phyloP scores from a whole-genome alignment of 2,888 invertebrate species.

The Hirudinaria manillensis region DNA sequence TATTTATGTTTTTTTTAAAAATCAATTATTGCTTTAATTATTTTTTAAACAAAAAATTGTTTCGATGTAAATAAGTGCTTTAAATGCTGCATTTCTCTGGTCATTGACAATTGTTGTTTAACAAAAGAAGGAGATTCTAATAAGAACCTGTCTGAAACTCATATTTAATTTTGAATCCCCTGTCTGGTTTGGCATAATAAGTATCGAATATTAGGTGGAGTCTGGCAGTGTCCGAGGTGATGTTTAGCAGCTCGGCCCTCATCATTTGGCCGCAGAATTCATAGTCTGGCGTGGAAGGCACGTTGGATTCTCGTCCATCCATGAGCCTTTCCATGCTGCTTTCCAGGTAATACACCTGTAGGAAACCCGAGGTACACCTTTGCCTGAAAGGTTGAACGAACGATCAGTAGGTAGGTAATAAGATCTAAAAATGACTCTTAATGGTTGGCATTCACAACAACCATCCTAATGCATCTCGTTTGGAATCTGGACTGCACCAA shows the following conservation, averaged over 20 bases:
- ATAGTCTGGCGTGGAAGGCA: conserved; percentile 40
- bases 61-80: too few species aligned
- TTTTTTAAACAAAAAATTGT: too few species aligned
- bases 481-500: too few species aligned
- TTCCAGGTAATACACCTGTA: conserved; percentile 21
- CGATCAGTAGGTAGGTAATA: not conserved
- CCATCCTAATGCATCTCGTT: too few species aligned
- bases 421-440: not conserved
- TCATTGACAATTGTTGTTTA: not conserved
- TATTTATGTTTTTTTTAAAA: not conserved
- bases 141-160: conserved; percentile 71
- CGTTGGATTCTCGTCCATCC: not conserved
- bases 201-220: conserved; percentile 88
- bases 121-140: not conserved
- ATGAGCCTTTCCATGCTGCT: conserved; percentile 1
- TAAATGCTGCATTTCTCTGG: not conserved
- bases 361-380: conserved; percentile 21
- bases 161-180: conserved; percentile 83
- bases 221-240: conserved; percentile 80
- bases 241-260: conserved; percentile 43
- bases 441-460: too few species aligned
- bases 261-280: conserved; percentile 71
- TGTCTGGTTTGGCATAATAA: conserved; percentile 57
- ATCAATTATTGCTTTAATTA: not conserved
- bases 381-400: not conserved